Percentiles rank a stretch among this genome's conserved stretches.
phyloP scores from a whole-genome alignment of 2,113 vertebrate species.

The Malurus alboscapulatus region DNA sequence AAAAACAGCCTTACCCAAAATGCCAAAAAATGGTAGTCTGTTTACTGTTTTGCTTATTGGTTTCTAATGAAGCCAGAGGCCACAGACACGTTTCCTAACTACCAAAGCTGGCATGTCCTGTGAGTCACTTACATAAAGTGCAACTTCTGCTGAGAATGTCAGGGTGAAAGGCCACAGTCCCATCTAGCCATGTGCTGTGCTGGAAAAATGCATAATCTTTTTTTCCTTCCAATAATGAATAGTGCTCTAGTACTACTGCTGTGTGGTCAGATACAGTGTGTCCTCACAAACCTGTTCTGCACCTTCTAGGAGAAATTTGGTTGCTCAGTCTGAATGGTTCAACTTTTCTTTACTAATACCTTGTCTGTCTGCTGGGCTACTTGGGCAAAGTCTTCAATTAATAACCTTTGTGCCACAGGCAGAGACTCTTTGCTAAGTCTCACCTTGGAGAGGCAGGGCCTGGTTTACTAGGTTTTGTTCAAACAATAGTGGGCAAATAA shows the following conservation, averaged over 20 bases:
- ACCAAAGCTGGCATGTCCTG: background rate
- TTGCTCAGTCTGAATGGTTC: background rate
- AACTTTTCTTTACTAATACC: background rate
- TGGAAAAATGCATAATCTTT: background rate
- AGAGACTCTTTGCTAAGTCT: background rate
- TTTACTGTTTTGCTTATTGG: slow-evolving; percentile 25
- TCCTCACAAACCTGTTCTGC: background rate
- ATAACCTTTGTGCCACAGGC: background rate
- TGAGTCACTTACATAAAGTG: slow-evolving; percentile 22
- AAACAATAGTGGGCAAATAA: background rate
- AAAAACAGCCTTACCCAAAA: slow-evolving; percentile 30
- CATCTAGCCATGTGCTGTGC: background rate
- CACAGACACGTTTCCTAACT: slow-evolving; percentile 49
- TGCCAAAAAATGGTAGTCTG: slow-evolving; percentile 6
- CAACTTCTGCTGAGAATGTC: slow-evolving; percentile 31
- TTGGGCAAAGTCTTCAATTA: background rate
- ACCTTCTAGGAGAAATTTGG: background rate
- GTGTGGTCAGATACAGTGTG: background rate
- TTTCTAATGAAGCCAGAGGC: slow-evolving; percentile 9
- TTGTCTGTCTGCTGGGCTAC: background rate
- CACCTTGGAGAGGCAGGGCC: background rate
- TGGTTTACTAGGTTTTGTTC: background rate
- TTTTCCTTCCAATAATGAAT: background rate
- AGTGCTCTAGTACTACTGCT: background rate
- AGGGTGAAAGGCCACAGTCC: slow-evolving; percentile 26